These are phyloP conservation scores for Pogonophryne albipinna DNA, from an alignment of 2,797 vertebrate genomes.

Conservation along the genomic window DNA sequence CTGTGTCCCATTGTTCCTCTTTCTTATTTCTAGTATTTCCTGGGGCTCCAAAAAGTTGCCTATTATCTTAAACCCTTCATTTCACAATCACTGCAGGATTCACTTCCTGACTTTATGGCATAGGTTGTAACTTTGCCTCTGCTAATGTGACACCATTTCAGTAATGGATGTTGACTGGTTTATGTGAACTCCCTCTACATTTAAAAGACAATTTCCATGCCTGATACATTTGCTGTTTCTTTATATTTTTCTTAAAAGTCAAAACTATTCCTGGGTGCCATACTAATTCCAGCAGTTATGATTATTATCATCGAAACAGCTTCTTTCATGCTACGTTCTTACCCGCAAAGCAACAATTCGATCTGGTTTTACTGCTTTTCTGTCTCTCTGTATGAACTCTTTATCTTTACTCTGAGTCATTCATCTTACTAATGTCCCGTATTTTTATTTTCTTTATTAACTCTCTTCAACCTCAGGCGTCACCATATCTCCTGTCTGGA, in stretches of 20 bases:
- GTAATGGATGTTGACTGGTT: background rate
- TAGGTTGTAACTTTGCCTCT: background rate
- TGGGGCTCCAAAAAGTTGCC: background rate
- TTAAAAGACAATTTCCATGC: conserved; percentile 21
- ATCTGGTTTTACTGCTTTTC: conserved; percentile 31
- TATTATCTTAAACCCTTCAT: background rate
- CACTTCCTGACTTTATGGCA: background rate
- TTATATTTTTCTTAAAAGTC: conserved; percentile 16
- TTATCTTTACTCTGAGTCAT: conserved; percentile 41
- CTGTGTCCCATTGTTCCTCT: too few relatives aligned
- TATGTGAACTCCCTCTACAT: background rate
- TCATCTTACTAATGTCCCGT: conserved; percentile 17
- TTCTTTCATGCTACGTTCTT: conserved; percentile 23
- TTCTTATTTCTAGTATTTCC: too few relatives aligned
- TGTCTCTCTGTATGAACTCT: conserved; percentile 18
- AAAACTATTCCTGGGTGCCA: conserved; percentile 27
- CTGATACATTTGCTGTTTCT: conserved; percentile 8
- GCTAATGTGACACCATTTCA: background rate
- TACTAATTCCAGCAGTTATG: conserved; percentile 17
- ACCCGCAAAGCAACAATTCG: conserved; percentile 22
- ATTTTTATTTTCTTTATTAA: conserved; percentile 18
- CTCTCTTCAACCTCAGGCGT: conserved; percentile 36
- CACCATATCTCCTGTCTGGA: conserved; percentile 18
- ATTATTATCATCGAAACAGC: conserved; percentile 44
- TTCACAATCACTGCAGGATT: background rate